Evolutionary conservation across 2,113 vertebrate species (phyloP), one percentile per base, ranked within the genome.

Genomic region (Cathartes aura): DNA sequence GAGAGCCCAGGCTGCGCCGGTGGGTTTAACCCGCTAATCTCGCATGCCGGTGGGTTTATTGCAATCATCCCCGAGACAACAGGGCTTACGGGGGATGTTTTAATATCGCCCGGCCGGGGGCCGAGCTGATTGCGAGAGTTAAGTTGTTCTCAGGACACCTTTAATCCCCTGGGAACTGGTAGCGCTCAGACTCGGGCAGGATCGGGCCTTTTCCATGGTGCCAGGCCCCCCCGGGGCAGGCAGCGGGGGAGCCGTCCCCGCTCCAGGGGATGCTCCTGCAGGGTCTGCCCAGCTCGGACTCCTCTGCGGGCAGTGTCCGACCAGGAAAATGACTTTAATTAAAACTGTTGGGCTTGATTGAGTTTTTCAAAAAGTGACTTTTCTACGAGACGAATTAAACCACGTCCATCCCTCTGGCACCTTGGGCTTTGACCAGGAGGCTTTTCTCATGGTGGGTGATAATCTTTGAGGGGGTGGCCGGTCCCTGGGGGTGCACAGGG

Each of bases 61-160:
- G 10, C 79, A 27, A 62, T 52, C 88, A 29, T 26, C 89, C 11
- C 89, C 23, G 5, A 73, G 90, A 91, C 96, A 89, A 93, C 58
- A 12, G 94, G 47, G 86, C 8, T 95, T 76, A 19, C 22, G 12
- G 74, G 71, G 78, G 62, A 43, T 4, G 86, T 5, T 89, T 73
- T 82, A 72, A 87, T 87, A 64, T 34, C 19, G 10, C 92, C 83
- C 63, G 6, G 92, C 89, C 22, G 4, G 96, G 96, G 83, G 92
- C 52, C 34, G 48, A 82, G 83, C 92, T 47, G 86, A 84, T 87
- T 40, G 82, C 6, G 5, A 38, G 82, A 8, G 40, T 67, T 26
- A 24, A 72, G 4, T 63, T 93, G 90, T 93, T 95, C 94, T 79
- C 94, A 58, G 93, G 91, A 75, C 92, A 76, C 52, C 40, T 93